These are phyloP conservation scores for Cervus canadensis DNA, from an alignment of 2,113 vertebrate species.

Conservation along the genomic window DNA sequence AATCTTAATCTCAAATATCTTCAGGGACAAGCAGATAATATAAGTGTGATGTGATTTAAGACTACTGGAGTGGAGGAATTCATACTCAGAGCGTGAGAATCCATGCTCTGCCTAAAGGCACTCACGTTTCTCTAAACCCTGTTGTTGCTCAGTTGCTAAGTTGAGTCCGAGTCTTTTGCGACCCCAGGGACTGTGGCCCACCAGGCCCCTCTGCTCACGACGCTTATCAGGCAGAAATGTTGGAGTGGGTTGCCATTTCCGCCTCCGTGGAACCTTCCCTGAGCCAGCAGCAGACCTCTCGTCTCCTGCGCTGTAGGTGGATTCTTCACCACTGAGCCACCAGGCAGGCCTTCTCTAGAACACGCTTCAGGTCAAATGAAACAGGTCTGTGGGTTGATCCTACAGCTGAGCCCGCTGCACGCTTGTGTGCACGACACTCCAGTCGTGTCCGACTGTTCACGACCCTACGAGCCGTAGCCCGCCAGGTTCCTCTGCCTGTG, in stretches of 20 bases:
- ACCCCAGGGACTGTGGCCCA: neutral
- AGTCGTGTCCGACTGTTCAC: fast-evolving
- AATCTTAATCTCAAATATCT: neutral
- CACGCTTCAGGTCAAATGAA: neutral
- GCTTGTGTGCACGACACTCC: fast-evolving
- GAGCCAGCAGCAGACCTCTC: fast-evolving
- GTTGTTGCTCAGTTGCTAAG: neutral
- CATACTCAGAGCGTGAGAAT: neutral
- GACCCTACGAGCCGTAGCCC: fast-evolving
- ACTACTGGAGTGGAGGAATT: neutral
- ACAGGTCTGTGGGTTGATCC: neutral
- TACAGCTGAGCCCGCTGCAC: fast-evolving
- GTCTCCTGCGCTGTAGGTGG: neutral
- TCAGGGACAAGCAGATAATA: neutral
- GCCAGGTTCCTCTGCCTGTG: neutral
- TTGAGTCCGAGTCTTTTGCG: fast-evolving
- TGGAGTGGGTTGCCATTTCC: neutral
- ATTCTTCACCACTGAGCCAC: neutral
- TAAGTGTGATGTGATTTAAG: neutral
- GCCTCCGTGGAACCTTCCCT: neutral
- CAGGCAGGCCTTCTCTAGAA: neutral
- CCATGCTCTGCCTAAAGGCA: neutral
- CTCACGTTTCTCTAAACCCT: neutral
- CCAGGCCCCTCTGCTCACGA: neutral
- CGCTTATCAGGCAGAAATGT: neutral